Evolutionary conservation across 64 coral and sea anemone species (phyloP).

Genomic region (Porites lutea): DNA sequence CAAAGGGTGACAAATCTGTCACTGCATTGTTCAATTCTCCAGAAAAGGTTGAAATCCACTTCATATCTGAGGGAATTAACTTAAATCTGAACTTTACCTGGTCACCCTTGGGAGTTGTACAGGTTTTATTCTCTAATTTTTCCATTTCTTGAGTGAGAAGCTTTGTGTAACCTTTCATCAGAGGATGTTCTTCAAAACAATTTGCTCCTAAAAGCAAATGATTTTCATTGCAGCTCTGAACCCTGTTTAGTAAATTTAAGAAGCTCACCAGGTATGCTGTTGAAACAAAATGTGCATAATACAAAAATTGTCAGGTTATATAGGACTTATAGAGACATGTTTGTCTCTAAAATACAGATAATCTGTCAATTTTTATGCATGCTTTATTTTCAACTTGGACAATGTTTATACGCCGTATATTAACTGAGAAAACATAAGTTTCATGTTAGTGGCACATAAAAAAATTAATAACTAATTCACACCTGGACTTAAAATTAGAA

Average conservation of each 20-base stretch:
- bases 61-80: conserved; percentile 48
- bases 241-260: neutral
- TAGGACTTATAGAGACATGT: too few relatives aligned
- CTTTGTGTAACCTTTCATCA: neutral
- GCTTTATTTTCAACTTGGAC: too few relatives aligned
- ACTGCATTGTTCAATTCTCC: conserved; percentile 55
- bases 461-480: too few relatives aligned
- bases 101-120: neutral
- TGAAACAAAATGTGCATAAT: too few relatives aligned
- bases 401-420: too few relatives aligned
- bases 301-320: too few relatives aligned
- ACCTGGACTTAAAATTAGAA: too few relatives aligned
- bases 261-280: neutral
- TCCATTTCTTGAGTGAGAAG: neutral
- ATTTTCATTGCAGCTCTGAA: neutral
- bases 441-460: too few relatives aligned
- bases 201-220: neutral
- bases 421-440: too few relatives aligned
- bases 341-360: too few relatives aligned
- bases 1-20: conserved; percentile 54
- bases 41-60: conserved; percentile 55
- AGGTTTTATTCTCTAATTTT: neutral
- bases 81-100: neutral
- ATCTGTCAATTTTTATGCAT: too few relatives aligned
- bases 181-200: neutral